Conservation (phyloP, 2,888 invertebrate genomes). For the Gerris lacustris region DNA sequence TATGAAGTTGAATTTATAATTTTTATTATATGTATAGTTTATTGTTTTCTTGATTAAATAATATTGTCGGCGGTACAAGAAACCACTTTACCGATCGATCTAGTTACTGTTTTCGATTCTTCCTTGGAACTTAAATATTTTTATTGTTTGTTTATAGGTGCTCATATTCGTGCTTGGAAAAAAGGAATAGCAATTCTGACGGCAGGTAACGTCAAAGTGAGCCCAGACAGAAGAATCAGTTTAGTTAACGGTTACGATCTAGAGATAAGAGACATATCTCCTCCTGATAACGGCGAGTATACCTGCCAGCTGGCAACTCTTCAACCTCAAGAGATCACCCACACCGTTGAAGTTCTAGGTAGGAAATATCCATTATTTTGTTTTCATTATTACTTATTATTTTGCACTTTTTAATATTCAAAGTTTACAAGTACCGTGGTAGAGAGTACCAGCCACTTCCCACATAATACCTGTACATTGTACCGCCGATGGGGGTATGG, state of each 20-base stretch:
- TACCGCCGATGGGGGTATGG: too few relatives aligned
- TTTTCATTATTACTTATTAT: not conserved
- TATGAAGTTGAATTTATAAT: too few relatives aligned
- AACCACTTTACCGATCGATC: too few relatives aligned
- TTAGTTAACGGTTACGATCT: constrained; percentile 50
- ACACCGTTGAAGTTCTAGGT: constrained; percentile 54
- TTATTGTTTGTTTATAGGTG: constrained; percentile 38
- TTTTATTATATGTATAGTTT: too few relatives aligned
- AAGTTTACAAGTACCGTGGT: not conserved
- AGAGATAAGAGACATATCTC: constrained; percentile 49
- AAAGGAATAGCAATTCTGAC: constrained; percentile 52
- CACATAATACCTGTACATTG: too few relatives aligned
- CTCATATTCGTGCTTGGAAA: constrained; percentile 52
- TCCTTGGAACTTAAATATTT: not conserved
- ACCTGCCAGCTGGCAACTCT: constrained; percentile 54
- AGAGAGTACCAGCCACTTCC: too few relatives aligned
- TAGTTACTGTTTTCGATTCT: too few relatives aligned
- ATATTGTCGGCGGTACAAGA: too few relatives aligned
- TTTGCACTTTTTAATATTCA: not conserved
- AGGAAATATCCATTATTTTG: constrained; percentile 33
- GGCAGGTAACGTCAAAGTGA: constrained; percentile 50
- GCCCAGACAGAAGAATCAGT: constrained; percentile 49
- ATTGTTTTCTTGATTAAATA: too few relatives aligned
- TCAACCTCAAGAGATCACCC: constrained; percentile 51
- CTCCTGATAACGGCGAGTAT: constrained; percentile 54